Percentiles rank a stretch among this genome's conserved stretches.
These are phyloP conservation scores for Stomatorhinus ivindoensis DNA, from an alignment of 2,113 vertebrate species.

Conservation along the genomic window DNA sequence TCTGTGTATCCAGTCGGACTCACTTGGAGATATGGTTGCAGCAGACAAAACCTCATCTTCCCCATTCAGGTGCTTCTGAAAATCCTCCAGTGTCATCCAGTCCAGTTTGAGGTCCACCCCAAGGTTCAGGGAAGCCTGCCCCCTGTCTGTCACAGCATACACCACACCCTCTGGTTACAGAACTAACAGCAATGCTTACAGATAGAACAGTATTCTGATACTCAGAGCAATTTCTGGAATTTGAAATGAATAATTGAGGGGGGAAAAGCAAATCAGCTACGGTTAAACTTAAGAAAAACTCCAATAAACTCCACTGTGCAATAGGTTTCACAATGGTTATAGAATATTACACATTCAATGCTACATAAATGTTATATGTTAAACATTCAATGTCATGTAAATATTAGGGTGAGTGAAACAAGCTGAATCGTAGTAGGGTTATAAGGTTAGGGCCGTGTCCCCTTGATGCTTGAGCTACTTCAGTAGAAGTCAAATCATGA, in stretches of 20 bases:
- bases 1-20: conserved; percentile 47
- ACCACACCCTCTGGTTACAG: neutral
- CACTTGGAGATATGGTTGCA: conserved; percentile 69
- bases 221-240: neutral
- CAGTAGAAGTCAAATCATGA: neutral
- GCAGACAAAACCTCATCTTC: conserved; percentile 72
- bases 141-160: conserved; percentile 42
- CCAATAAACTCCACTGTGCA: neutral
- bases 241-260: neutral
- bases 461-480: neutral
- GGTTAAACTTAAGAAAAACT: neutral
- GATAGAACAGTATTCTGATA: neutral
- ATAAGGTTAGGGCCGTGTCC: neutral
- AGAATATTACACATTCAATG: neutral
- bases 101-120: conserved; percentile 92
- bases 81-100: conserved; percentile 92
- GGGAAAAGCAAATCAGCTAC: neutral
- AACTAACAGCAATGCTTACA: neutral
- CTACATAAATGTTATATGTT: neutral
- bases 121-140: conserved; percentile 67
- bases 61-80: conserved; percentile 90
- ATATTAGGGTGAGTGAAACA: neutral
- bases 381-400: neutral
- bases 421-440: neutral
- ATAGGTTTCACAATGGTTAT: neutral